phyloP scores from a whole-genome alignment of 23 tunicate species.

The Trididemnum nubilum region DNA sequence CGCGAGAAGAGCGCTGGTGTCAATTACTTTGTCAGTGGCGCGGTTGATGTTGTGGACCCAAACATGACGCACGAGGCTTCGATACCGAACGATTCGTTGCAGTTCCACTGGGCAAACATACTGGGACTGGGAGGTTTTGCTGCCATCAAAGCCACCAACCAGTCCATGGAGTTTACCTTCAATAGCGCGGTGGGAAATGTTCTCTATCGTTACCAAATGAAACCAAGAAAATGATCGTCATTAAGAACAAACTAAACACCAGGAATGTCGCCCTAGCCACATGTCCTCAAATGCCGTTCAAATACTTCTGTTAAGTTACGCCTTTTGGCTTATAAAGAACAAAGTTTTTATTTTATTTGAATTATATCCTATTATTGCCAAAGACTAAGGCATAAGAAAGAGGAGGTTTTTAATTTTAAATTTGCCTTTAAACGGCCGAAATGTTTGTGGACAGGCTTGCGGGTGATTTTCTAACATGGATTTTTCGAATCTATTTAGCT shows the following conservation, averaged over 20 bases:
- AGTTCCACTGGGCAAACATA: slow-evolving; percentile 65
- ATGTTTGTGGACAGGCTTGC: too few relatives aligned
- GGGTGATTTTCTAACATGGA: too few relatives aligned
- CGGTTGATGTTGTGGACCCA: slow-evolving; percentile 81
- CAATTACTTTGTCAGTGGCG: slow-evolving; percentile 85
- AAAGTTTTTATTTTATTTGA: too few relatives aligned
- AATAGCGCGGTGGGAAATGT: slow-evolving; percentile 39
- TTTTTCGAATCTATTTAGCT: too few relatives aligned
- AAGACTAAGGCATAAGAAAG: too few relatives aligned
- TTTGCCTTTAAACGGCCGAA: too few relatives aligned
- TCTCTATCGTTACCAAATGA: slow-evolving; percentile 57
- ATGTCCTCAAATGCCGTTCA: too few relatives aligned
- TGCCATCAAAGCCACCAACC: slow-evolving; percentile 42
- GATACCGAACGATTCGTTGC: slow-evolving; percentile 66
- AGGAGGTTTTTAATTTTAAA: too few relatives aligned
- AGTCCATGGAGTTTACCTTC: slow-evolving; percentile 36
- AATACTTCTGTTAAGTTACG: too few relatives aligned
- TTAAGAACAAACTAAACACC: neutral
- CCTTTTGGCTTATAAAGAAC: too few relatives aligned
- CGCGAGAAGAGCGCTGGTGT: slow-evolving; percentile 50
- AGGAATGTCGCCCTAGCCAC: too few relatives aligned
- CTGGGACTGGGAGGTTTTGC: slow-evolving; percentile 89
- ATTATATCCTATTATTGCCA: too few relatives aligned
- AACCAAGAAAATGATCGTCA: slow-evolving; percentile 45
- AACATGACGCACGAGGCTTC: slow-evolving; percentile 53